These are phyloP conservation scores for Leptinotarsa lineolata DNA, from an alignment of 1,140 invertebrate genomes.

Conservation along the genomic window DNA sequence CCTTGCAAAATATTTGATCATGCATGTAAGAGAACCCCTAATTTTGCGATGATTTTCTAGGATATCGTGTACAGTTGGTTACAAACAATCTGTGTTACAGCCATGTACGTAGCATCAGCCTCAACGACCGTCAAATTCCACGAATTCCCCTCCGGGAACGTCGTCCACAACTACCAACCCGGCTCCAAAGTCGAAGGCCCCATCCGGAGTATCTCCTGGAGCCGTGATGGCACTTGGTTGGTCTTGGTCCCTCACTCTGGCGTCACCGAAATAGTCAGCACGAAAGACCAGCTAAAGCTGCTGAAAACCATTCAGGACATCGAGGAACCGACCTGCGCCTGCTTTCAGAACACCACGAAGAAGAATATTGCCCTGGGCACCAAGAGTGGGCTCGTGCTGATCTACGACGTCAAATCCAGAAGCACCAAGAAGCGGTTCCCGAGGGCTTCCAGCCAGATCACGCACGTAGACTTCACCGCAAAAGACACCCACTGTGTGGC, in stretches of 20 bases:
- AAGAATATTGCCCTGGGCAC: slow-evolving; percentile 52
- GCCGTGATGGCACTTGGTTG: slow-evolving; percentile 52
- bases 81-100: not conserved
- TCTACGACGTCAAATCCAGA: slow-evolving; percentile 52
- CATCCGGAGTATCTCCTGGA: slow-evolving; percentile 52
- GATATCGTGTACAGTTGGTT: not conserved
- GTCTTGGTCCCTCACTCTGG: slow-evolving; percentile 47
- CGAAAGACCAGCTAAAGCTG: slow-evolving; percentile 47
- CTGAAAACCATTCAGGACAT: slow-evolving; percentile 48
- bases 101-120: slow-evolving; percentile 45
- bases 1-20: too few species aligned
- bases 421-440: slow-evolving; percentile 46
- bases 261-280: slow-evolving; percentile 48
- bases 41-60: too few species aligned
- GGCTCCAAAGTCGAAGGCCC: slow-evolving; percentile 36
- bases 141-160: slow-evolving; percentile 39
- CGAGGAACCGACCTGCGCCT: slow-evolving; percentile 49
- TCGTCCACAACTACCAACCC: slow-evolving; percentile 42
- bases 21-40: too few species aligned
- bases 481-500: slow-evolving; percentile 52
- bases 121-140: slow-evolving; percentile 49
- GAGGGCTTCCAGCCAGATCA: slow-evolving; percentile 38
- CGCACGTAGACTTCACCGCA: slow-evolving; percentile 44
- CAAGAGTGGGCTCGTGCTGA: slow-evolving; percentile 44
- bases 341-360: slow-evolving; percentile 52